Conservation (phyloP, 2,797 vertebrate species). For the Lithobates sylvaticus region DNA sequence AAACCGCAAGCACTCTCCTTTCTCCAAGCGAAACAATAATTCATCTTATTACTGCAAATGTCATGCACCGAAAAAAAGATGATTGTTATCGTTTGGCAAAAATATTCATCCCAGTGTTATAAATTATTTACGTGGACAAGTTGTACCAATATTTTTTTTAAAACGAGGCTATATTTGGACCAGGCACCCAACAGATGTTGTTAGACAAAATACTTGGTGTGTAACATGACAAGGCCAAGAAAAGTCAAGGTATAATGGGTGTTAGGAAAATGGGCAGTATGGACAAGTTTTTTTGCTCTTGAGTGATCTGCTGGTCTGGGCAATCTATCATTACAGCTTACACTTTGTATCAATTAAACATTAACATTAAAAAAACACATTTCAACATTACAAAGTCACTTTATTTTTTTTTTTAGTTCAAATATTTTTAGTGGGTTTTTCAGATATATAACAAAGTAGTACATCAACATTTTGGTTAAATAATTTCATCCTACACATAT, state of each 20-base stretch:
- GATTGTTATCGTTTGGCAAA: not conserved
- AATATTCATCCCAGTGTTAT: not conserved
- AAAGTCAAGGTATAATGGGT: too few species aligned
- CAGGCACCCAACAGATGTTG: not conserved
- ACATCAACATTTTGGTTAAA: too few species aligned
- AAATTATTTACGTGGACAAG: not conserved
- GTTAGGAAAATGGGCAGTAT: not conserved
- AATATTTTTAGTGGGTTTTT: too few species aligned
- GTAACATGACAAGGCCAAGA: too few species aligned
- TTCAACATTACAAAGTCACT: too few species aligned
- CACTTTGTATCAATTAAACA: too few species aligned
- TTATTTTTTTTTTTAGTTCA: too few species aligned
- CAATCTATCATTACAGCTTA: too few species aligned
- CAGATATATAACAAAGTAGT: too few species aligned
- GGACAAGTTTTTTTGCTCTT: not conserved
- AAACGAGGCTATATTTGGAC: not conserved
- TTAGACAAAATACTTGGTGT: not conserved
- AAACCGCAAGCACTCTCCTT: conserved; percentile 11
- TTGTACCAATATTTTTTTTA: not conserved
- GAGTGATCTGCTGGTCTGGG: too few species aligned
- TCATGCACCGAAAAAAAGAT: not conserved
- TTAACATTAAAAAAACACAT: too few species aligned
- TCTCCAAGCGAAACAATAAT: not conserved
- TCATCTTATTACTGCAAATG: not conserved
- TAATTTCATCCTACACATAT: too few species aligned